Base-by-base conservation (phyloP, 2,113 vertebrate genomes). In the Boulengeromyrus knoepffleri region DNA sequence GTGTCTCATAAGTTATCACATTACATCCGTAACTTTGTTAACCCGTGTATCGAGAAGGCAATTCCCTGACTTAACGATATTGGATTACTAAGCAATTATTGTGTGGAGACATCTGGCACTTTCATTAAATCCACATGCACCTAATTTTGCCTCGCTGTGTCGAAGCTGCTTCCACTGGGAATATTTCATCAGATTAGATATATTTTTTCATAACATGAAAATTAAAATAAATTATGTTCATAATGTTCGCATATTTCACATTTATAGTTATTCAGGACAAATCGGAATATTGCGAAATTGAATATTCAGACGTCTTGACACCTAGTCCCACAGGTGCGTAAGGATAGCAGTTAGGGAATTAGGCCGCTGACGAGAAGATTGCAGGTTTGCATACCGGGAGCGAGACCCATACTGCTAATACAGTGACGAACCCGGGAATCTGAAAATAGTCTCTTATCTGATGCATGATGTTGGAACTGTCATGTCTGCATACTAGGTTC, bases 101-200 rank as follows among this genome's bases (percentile, higher is more conserved):
- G 74, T 80, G 74, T 39, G 74, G 36, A 8, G 74, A 80, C 74
- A 80, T 80, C 74, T 80, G 74, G 31, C 74, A 80, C 74, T 86
- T 86, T 86, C 47, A 86, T 86, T 86, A 47, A 86, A 85, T 49
- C 74, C 74, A 85, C 46, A 49, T 47, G n/a, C 47, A 49, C 84
- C 84, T 86, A 49, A 86, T 86, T 86, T 86, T 27, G 19, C 47
- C 21, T 86, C 1, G 10, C 45, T 86, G 45, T 86, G 84, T 86
- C 46, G n/a, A 50, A 86, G 21, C 84, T 27, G 84, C 45, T 86
- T 49, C 46, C 45, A 50, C 49, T 47, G n/a, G n/a, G 45, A 86
- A 12, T 27, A 49, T 86, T 85, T 46, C 47, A 27, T 46, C 45
- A 49, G 45, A 86, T 47, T 27, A 86, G n/a, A 31, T 47, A 46